Evolutionary conservation across 2,888 invertebrate genomes (phyloP).

Genomic region (Limnephilus lunatus): DNA sequence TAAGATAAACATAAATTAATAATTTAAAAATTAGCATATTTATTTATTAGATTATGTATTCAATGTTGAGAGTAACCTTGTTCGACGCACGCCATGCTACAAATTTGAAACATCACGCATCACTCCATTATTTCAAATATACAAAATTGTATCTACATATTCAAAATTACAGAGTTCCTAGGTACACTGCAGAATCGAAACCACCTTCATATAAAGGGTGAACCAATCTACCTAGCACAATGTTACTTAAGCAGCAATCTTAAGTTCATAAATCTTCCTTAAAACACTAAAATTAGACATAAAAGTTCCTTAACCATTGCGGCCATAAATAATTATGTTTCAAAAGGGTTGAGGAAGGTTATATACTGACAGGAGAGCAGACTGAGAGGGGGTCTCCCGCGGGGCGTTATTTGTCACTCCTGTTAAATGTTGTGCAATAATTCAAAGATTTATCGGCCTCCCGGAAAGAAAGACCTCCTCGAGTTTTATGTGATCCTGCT

Average conservation of each 20-base stretch:
- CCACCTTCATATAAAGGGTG: neutral
- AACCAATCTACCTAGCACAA: neutral
- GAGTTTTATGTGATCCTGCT: slow-evolving; percentile 62
- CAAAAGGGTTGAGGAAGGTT: slow-evolving; percentile 17
- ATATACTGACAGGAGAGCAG: slow-evolving; percentile 16
- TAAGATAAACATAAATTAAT: neutral
- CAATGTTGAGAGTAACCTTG: too few species aligned
- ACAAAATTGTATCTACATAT: neutral
- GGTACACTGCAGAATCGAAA: neutral
- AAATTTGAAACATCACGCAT: neutral
- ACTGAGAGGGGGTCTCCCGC: slow-evolving; percentile 54
- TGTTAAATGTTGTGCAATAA: slow-evolving; percentile 67
- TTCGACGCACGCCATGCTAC: neutral
- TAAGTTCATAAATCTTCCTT: neutral
- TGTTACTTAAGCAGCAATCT: neutral
- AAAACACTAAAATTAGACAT: neutral
- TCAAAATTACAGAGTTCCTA: neutral
- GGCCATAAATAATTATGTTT: slow-evolving; percentile 23
- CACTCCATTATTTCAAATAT: neutral
- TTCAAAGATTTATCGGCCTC: slow-evolving; percentile 65
- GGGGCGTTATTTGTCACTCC: slow-evolving; percentile 66
- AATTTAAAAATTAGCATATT: neutral
- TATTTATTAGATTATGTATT: too few species aligned
- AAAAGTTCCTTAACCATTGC: neutral
- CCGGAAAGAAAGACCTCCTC: slow-evolving; percentile 65